Evolutionary conservation across 1,140 invertebrate genomes (phyloP).

Genomic region (Nixonia krombeini): DNA sequence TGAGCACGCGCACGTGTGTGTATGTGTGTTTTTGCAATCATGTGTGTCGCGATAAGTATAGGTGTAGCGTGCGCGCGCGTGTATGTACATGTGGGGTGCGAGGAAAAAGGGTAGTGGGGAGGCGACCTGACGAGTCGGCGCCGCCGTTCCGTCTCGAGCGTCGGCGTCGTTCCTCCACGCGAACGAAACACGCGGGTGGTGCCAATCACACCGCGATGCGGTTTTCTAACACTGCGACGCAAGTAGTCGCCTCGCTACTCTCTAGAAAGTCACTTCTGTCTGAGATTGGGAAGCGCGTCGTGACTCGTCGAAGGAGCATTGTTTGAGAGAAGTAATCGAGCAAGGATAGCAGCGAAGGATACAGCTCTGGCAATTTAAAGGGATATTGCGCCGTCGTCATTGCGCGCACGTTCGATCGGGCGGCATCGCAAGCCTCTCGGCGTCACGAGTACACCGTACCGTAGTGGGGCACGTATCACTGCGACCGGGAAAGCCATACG

Average conservation of each 20-base stretch:
- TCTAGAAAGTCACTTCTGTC: background rate
- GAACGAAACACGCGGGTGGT: slow-evolving; percentile 2
- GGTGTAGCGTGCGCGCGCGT: too few relatives aligned
- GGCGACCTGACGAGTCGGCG: slow-evolving; percentile 11
- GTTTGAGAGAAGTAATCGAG: background rate
- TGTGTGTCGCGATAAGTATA: too few relatives aligned
- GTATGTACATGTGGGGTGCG: too few relatives aligned
- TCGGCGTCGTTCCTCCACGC: slow-evolving; percentile 14
- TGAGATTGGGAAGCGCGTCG: background rate
- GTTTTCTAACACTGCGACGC: slow-evolving; percentile 2
- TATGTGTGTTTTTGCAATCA: too few relatives aligned
- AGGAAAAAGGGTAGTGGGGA: slow-evolving; percentile 1
- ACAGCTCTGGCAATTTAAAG: too few relatives aligned
- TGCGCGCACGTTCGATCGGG: slow-evolving; percentile 3
- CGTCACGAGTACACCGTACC: background rate
- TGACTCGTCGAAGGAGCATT: background rate
- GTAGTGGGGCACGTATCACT: background rate
- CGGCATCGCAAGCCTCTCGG: background rate
- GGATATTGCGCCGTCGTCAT: background rate
- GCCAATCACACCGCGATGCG: slow-evolving; percentile 1
- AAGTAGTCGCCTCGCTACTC: background rate
- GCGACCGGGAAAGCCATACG: background rate
- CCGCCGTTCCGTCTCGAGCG: slow-evolving; percentile 19
- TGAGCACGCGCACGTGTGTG: slow-evolving; percentile 23
- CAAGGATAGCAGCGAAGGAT: background rate